A percentile compares a stretch with the other conserved stretches of the same genome.
Conservation (phyloP, 2,888 invertebrate genomes). For the Cheilosia variabilis region DNA sequence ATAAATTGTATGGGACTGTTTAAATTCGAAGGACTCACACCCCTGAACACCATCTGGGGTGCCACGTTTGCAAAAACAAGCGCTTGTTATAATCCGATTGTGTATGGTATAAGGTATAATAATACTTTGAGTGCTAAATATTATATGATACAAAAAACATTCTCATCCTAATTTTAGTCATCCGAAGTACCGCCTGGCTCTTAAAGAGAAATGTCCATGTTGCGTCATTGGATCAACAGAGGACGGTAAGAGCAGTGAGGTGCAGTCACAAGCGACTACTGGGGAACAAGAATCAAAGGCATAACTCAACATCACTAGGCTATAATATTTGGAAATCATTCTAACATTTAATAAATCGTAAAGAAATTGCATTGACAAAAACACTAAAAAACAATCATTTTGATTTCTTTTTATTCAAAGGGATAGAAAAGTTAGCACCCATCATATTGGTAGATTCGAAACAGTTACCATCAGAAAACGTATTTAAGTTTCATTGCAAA, state of each 20-base stretch:
- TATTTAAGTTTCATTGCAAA: too few relatives aligned
- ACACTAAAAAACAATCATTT: not conserved
- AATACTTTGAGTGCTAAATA: not conserved
- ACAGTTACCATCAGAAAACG: too few relatives aligned
- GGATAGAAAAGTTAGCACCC: too few relatives aligned
- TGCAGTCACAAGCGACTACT: conserved; percentile 82
- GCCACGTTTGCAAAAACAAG: conserved; percentile 96
- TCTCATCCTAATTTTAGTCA: conserved; percentile 82
- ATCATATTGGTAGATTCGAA: too few relatives aligned
- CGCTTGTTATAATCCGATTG: conserved; percentile 95
- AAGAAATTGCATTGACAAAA: conserved; percentile 38
- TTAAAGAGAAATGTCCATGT: conserved; percentile 87
- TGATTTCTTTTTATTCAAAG: too few relatives aligned
- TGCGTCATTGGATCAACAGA: conserved; percentile 82
- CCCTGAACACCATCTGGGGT: conserved; percentile 93
- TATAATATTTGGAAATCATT: conserved; percentile 50
- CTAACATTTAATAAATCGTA: conserved; percentile 47
- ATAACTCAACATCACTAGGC: conserved; percentile 76
- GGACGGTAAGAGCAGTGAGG: conserved; percentile 81
- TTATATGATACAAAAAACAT: not conserved
- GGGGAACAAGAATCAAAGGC: conserved; percentile 82
- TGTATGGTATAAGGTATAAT: conserved; percentile 92
- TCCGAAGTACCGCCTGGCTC: conserved; percentile 86
- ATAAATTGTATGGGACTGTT: conserved; percentile 93
- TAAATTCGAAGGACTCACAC: conserved; percentile 89